These are phyloP conservation scores for Turritopsis rubra DNA, from an alignment of 30 jellyfish, hydroid and myxozoan species.

Conservation along the genomic window DNA sequence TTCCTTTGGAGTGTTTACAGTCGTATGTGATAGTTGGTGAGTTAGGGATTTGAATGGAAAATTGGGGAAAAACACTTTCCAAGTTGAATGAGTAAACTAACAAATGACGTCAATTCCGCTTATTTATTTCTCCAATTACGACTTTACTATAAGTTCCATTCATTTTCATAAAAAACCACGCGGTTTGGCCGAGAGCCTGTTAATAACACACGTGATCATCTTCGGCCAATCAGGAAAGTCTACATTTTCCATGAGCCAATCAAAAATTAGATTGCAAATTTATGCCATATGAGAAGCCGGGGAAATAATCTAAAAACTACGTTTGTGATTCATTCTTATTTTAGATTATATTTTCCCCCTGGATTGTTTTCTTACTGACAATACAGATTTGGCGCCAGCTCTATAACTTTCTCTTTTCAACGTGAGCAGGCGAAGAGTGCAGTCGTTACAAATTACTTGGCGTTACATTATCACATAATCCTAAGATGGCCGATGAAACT, in stretches of 20 bases:
- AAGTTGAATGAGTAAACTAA: background rate
- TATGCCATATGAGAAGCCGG: background rate
- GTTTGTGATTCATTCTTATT: background rate
- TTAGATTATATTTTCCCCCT: background rate
- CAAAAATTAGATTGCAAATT: background rate
- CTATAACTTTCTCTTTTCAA: conserved; percentile 2
- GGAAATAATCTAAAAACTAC: background rate
- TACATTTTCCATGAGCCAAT: background rate
- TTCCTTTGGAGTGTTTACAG: background rate
- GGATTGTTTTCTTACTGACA: background rate
- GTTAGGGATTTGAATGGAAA: background rate
- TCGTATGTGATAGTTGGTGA: background rate
- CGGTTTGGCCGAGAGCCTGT: background rate
- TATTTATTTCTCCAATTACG: background rate
- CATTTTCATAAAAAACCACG: background rate
- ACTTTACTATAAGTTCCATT: background rate
- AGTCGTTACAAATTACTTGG: background rate
- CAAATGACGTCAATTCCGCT: background rate
- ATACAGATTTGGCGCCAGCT: conserved; percentile 11
- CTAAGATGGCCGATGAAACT: conserved; percentile 30
- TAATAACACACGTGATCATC: background rate
- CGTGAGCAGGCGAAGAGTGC: background rate
- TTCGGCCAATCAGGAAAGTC: background rate
- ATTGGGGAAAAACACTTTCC: background rate
- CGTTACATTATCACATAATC: background rate